Conservation (phyloP, 2,888 invertebrate species). For the Nesidiocoris tenuis region DNA sequence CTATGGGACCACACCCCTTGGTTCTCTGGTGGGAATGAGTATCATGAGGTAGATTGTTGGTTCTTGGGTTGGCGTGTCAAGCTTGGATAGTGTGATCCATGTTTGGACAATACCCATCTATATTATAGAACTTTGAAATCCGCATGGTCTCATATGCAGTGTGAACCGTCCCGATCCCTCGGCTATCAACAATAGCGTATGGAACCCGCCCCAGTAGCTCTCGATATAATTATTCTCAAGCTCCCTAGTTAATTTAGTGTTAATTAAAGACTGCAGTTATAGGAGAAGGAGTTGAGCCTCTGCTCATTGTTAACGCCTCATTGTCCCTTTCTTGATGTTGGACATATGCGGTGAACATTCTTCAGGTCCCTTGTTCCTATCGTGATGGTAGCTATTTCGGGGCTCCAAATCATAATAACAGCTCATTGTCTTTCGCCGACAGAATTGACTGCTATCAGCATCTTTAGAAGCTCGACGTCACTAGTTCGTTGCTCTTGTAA, state of each 20-base stretch:
- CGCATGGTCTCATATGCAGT: no score
- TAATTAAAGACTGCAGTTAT: constrained; percentile 42
- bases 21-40: no score
- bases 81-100: no score
- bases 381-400: constrained; percentile 28
- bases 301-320: constrained; percentile 29
- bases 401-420: constrained; percentile 32
- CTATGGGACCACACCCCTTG: no score
- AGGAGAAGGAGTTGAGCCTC: constrained; percentile 29
- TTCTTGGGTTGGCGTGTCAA: no score
- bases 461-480: neutral
- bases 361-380: constrained; percentile 18
- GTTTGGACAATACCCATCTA: no score
- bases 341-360: constrained; percentile 28
- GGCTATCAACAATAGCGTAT: constrained; percentile 10
- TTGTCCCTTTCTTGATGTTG: constrained; percentile 9
- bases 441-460: neutral
- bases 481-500: neutral
- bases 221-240: constrained; percentile 32
- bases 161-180: neutral
- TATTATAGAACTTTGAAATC: no score
- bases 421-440: constrained; percentile 25
- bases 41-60: no score
- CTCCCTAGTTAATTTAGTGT: constrained; percentile 42
- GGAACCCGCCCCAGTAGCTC: constrained; percentile 28